Conservation (phyloP, 2,113 vertebrate species). For the Dicrurus megarhynchus region DNA sequence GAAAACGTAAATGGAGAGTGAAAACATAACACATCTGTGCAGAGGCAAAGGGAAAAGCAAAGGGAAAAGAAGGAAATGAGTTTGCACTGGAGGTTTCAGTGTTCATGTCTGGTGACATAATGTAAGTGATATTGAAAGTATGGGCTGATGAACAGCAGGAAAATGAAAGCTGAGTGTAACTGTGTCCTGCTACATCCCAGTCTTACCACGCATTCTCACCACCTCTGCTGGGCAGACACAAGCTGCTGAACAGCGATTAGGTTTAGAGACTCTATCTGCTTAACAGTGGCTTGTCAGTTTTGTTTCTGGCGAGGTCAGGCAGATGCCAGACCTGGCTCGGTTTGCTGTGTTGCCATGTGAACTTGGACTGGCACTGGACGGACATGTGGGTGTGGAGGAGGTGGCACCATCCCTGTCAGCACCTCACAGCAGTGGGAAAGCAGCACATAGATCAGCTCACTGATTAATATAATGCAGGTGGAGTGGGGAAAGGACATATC, state of each 20-base stretch:
- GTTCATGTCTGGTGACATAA: neutral
- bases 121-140: neutral
- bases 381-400: neutral
- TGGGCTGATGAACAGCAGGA: neutral
- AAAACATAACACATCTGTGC: neutral
- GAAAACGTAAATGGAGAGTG: neutral
- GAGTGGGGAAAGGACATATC: neutral
- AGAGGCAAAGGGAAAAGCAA: neutral
- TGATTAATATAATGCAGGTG: neutral
- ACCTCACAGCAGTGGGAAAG: neutral
- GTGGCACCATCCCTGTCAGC: neutral
- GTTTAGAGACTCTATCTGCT: neutral
- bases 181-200: neutral
- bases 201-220: neutral
- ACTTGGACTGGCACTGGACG: neutral
- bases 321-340: neutral
- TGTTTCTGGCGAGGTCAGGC: neutral
- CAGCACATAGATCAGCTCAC: neutral
- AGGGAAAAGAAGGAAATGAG: neutral
- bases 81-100: neutral
- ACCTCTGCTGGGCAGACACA: neutral
- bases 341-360: accelerated
- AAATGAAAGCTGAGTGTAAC: neutral
- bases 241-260: neutral
- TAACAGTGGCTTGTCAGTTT: neutral